Percentiles rank a stretch among this genome's conserved stretches.
Evolutionary conservation across 1,140 invertebrate species (phyloP).

Genomic region (Bombus cullumanus): DNA sequence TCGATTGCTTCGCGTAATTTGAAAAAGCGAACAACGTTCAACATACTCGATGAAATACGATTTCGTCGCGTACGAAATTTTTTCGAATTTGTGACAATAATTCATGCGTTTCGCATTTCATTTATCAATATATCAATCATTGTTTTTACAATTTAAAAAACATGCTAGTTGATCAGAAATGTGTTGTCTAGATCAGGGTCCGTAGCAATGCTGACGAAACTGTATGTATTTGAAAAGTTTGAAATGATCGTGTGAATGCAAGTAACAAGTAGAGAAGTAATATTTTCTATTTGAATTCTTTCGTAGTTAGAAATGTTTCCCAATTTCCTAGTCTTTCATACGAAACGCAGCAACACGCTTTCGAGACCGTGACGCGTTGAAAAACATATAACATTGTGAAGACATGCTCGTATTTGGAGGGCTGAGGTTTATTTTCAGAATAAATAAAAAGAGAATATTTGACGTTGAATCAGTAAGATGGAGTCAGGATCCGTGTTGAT

Average conservation of each 20-base stretch:
- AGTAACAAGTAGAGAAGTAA: background rate
- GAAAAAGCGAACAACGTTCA: background rate
- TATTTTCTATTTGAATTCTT: background rate
- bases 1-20: background rate
- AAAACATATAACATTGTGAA: background rate
- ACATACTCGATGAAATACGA: background rate
- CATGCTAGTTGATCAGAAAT: background rate
- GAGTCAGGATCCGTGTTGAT: too few species aligned
- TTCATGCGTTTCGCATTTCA: background rate
- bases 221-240: too few species aligned
- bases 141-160: background rate
- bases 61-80: background rate
- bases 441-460: too few species aligned
- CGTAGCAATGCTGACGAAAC: background rate
- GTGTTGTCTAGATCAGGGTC: background rate
- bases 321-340: slow-evolving; percentile 27
- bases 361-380: background rate
- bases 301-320: background rate
- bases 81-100: background rate
- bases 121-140: background rate
- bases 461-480: too few species aligned
- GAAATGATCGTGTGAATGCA: background rate
- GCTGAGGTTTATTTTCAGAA: background rate
- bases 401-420: background rate
- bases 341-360: slow-evolving; percentile 40